phyloP scores from a whole-genome alignment of 2,888 invertebrate species.

The Callinectes sapidus region DNA sequence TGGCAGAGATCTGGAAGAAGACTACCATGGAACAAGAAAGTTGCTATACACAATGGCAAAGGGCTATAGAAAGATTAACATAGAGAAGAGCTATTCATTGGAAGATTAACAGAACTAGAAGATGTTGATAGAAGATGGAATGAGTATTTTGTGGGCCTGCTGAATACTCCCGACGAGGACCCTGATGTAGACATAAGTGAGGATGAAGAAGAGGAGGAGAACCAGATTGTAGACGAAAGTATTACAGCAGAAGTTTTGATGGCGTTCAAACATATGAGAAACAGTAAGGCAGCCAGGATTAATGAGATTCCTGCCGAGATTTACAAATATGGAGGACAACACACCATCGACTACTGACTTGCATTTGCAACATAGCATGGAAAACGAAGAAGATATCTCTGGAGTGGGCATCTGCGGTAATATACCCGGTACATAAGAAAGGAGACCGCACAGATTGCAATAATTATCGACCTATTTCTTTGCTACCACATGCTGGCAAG shows the following conservation, averaged over 20 bases:
- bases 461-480: background rate
- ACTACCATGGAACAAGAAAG: slow-evolving; percentile 1
- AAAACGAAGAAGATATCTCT: background rate
- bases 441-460: slow-evolving; percentile 18
- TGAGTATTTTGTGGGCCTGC: background rate
- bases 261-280: background rate
- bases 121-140: background rate
- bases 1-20: slow-evolving; percentile 1
- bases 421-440: slow-evolving; percentile 18
- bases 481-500: slow-evolving; percentile 7
- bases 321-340: slow-evolving; percentile 22
- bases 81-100: slow-evolving; percentile 14
- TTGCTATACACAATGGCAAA: background rate
- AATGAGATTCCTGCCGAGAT: background rate
- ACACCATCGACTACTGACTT: background rate
- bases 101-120: slow-evolving; percentile 10
- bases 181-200: background rate
- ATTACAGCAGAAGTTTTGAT: background rate
- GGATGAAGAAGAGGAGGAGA: no score
- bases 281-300: slow-evolving; percentile 4
- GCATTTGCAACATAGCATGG: slow-evolving; percentile 10
- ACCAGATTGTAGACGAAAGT: background rate
- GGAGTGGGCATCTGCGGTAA: background rate
- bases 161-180: background rate
- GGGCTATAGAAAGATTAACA: slow-evolving; percentile 11